Evolutionary conservation across 2,797 vertebrate species (phyloP).

Genomic region (Sebastes steindachneri): DNA sequence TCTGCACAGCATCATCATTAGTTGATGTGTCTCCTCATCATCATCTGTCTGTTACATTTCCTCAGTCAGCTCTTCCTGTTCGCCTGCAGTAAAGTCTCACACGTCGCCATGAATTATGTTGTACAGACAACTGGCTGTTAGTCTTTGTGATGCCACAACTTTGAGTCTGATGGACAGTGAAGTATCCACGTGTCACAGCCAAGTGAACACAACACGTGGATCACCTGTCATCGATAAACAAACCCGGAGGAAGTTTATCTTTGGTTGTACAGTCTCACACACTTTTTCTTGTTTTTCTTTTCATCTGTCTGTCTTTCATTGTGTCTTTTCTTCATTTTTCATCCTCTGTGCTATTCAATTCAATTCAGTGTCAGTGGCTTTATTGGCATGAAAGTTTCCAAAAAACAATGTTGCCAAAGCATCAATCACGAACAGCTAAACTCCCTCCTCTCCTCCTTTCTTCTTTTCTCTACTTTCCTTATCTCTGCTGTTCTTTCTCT

Average conservation of each 20-base stretch:
- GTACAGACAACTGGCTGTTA: background rate
- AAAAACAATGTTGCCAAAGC: too few relatives aligned
- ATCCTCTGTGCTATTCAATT: background rate
- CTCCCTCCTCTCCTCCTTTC: background rate
- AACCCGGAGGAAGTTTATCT: background rate
- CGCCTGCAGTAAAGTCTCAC: background rate
- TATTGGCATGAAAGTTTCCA: background rate
- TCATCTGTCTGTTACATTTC: background rate
- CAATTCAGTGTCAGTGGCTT: background rate
- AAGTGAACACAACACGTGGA: background rate
- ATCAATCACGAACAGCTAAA: too few relatives aligned
- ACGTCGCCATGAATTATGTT: background rate
- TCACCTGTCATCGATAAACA: background rate
- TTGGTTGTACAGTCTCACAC: background rate
- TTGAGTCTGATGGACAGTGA: background rate
- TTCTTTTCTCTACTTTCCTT: background rate
- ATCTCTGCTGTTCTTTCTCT: background rate
- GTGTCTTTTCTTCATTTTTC: background rate
- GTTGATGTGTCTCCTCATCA: background rate
- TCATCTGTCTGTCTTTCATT: background rate
- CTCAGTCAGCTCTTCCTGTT: conserved; percentile 1
- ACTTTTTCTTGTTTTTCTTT: background rate
- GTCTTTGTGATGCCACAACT: background rate
- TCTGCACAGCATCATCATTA: background rate
- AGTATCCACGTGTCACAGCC: background rate